phyloP scores from a whole-genome alignment of 2,888 invertebrate genomes.

The Nemapogon koenigi region DNA sequence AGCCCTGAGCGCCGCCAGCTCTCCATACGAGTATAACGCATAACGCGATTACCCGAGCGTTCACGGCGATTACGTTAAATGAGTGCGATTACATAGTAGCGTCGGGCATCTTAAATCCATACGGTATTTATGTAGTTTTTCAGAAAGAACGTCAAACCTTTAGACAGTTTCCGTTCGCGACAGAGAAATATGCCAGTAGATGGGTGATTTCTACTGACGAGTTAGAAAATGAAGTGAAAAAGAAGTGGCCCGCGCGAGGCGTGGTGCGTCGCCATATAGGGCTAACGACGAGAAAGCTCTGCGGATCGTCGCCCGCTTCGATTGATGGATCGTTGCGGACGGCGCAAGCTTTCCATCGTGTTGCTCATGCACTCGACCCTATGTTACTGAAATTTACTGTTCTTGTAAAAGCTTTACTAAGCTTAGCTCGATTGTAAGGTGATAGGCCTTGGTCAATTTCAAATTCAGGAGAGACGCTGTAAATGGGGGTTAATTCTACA shows the following conservation, averaged over 20 bases:
- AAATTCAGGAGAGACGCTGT: too few species aligned
- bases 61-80: conserved; percentile 50
- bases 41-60: conserved; percentile 41
- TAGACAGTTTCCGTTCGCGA: conserved; percentile 40
- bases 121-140: conserved; percentile 36
- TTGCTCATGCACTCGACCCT: too few species aligned
- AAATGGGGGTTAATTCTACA: too few species aligned
- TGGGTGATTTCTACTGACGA: conserved; percentile 57
- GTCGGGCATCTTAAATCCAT: conserved; percentile 46
- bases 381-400: too few species aligned
- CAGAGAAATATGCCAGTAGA: conserved; percentile 51
- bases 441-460: too few species aligned
- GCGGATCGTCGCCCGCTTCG: conserved; percentile 40
- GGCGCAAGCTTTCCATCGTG: conserved; percentile 15
- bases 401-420: too few species aligned
- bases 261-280: conserved; percentile 57
- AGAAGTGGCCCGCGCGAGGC: conserved; percentile 54
- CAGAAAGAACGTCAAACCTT: conserved; percentile 38
- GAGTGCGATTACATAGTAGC: conserved; percentile 46
- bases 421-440: too few species aligned
- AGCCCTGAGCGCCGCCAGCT: conserved; percentile 33
- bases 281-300: conserved; percentile 65
- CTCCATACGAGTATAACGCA: conserved; percentile 47
- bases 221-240: conserved; percentile 62
- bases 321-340: conserved; percentile 46